phyloP scores from a whole-genome alignment of 2,113 vertebrate genomes.

The Lophura nycthemera region DNA sequence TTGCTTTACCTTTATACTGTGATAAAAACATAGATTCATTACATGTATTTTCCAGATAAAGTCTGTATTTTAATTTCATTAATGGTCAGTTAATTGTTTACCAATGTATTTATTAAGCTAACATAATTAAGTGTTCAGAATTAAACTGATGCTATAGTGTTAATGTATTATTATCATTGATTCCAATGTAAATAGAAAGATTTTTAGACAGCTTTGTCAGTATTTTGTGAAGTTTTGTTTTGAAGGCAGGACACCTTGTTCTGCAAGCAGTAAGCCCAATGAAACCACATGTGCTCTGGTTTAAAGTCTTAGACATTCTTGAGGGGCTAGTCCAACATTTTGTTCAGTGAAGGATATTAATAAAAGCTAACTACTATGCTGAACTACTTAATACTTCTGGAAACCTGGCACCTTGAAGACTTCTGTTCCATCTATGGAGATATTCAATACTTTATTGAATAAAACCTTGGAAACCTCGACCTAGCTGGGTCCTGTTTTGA shows the following conservation, averaged over 20 bases:
- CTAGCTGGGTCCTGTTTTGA: neutral
- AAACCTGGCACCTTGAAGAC: neutral
- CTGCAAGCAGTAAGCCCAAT: neutral
- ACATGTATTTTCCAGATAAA: neutral
- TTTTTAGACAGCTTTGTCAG: neutral
- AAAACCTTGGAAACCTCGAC: neutral
- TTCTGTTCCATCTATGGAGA: neutral
- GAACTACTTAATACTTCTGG: neutral
- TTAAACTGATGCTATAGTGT: neutral
- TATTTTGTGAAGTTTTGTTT: neutral
- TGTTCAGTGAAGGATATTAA: neutral
- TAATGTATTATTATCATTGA: neutral
- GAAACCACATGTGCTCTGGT: neutral
- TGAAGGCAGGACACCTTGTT: neutral
- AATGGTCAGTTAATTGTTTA: neutral
- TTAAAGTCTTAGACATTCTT: neutral
- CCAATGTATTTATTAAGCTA: neutral
- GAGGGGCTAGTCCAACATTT: neutral
- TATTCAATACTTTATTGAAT: neutral
- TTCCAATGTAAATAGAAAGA: neutral
- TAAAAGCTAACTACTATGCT: neutral
- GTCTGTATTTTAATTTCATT: neutral
- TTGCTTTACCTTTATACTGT: neutral
- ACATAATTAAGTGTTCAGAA: neutral
- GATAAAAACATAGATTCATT: neutral